A percentile compares a stretch with the other conserved stretches of the same genome.
Conservation (phyloP, 2,888 invertebrate species). For the Microdon myrmicae region DNA sequence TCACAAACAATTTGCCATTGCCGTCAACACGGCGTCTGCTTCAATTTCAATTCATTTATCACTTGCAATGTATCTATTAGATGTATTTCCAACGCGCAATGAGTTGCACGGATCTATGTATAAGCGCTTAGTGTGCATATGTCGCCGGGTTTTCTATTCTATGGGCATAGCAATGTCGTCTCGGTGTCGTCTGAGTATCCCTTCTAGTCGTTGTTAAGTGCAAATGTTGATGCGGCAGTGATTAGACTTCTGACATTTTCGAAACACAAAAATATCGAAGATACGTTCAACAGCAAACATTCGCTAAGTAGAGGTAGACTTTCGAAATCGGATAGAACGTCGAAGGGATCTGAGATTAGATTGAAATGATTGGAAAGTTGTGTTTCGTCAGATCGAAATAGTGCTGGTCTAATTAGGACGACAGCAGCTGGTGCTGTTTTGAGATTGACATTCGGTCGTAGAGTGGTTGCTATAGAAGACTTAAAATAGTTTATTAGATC, state of each 20-base stretch:
- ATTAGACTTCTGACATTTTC: slow-evolving; percentile 52
- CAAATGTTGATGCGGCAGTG: slow-evolving; percentile 24
- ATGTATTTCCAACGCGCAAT: slow-evolving; percentile 29
- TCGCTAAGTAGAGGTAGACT: no score
- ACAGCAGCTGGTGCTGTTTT: no score
- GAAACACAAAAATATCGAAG: slow-evolving; percentile 41
- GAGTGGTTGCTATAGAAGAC: no score
- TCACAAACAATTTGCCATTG: slow-evolving; percentile 52
- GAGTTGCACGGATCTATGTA: background rate
- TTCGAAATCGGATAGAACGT: no score
- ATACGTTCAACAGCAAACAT: slow-evolving; percentile 43
- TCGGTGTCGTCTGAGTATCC: slow-evolving; percentile 18
- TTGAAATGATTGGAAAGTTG: no score
- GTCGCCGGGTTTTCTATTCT: slow-evolving; percentile 15
- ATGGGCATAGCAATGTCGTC: no score
- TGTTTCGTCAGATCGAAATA: no score
- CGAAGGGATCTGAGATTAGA: no score
- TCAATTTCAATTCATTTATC: slow-evolving; percentile 53
- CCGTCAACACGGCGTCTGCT: slow-evolving; percentile 53
- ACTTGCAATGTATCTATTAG: slow-evolving; percentile 51
- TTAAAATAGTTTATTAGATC: no score
- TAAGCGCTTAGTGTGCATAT: slow-evolving; percentile 13
- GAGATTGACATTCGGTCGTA: no score
- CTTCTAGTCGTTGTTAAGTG: slow-evolving; percentile 2
- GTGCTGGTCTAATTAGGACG: no score